Percentiles rank a stretch among this genome's conserved stretches.
These are phyloP conservation scores for Sebastes itinus DNA, from an alignment of 2,797 vertebrate species.

Conservation along the genomic window DNA sequence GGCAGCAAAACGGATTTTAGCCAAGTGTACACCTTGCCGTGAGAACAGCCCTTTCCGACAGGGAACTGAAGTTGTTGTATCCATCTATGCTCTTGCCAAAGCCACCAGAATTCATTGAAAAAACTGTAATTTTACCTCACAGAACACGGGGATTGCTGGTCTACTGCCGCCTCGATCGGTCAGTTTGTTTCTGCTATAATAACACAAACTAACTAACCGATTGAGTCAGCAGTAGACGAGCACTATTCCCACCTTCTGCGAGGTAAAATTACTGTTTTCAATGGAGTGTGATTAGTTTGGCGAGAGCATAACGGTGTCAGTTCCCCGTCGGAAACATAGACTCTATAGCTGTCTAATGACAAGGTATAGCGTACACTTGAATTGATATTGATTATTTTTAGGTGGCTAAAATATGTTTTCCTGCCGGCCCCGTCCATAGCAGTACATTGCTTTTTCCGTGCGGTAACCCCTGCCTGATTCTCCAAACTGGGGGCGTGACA, in stretches of 20 bases:
- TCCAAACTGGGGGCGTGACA: no score
- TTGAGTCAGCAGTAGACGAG: accelerated
- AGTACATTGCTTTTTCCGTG: neutral
- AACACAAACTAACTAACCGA: neutral
- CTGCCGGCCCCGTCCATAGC: neutral
- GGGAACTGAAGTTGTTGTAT: no score
- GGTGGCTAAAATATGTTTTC: neutral
- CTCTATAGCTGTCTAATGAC: no score
- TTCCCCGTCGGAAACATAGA: no score
- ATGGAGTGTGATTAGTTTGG: neutral
- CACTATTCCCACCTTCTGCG: neutral
- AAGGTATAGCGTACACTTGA: neutral
- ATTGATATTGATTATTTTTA: neutral
- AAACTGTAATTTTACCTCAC: neutral
- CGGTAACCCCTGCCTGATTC: neutral
- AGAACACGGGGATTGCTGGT: neutral
- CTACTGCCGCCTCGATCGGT: accelerated
- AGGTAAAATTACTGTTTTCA: neutral
- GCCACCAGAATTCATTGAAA: neutral
- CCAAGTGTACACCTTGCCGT: neutral
- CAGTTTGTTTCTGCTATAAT: neutral
- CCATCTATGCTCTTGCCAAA: neutral
- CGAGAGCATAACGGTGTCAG: neutral
- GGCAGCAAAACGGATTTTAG: neutral
- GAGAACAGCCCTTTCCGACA: neutral